phyloP scores from a whole-genome alignment of 2,797 vertebrate genomes.

The Lepilemur ruficaudatus region DNA sequence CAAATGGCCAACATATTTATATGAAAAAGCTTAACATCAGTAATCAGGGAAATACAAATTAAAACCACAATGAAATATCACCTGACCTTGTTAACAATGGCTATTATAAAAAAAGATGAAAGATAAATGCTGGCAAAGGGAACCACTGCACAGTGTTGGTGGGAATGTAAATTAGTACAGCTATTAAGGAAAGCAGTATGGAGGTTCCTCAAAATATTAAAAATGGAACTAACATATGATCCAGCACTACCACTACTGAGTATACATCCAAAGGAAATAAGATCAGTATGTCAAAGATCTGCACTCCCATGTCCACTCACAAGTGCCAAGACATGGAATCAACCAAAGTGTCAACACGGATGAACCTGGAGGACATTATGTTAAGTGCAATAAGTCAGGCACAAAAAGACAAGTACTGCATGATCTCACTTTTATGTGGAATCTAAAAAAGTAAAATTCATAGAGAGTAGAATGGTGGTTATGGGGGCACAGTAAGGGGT shows the following conservation, averaged over 20 bases:
- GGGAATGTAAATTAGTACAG: neutral
- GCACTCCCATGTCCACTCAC: neutral
- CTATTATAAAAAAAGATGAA: neutral
- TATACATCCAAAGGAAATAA: neutral
- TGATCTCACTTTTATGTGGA: neutral
- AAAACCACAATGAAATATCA: too few species aligned
- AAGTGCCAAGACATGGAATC: neutral
- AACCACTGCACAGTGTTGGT: neutral
- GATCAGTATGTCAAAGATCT: neutral
- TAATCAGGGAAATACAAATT: too few species aligned
- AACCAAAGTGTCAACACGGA: neutral
- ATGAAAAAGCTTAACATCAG: too few species aligned
- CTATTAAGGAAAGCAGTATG: neutral
- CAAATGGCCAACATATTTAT: too few species aligned
- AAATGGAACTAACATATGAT: neutral
- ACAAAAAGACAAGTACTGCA: neutral
- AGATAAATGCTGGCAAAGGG: neutral
- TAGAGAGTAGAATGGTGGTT: neutral
- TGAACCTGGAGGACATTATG: neutral
- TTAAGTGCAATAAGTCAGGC: neutral
- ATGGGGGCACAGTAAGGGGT: neutral
- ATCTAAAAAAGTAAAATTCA: neutral
- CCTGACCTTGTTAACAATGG: too few species aligned
- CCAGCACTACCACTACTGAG: neutral
- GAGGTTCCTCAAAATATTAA: neutral